These are phyloP conservation scores for Hirudinaria manillensis DNA, from an alignment of 2,888 invertebrate species.

Conservation along the genomic window DNA sequence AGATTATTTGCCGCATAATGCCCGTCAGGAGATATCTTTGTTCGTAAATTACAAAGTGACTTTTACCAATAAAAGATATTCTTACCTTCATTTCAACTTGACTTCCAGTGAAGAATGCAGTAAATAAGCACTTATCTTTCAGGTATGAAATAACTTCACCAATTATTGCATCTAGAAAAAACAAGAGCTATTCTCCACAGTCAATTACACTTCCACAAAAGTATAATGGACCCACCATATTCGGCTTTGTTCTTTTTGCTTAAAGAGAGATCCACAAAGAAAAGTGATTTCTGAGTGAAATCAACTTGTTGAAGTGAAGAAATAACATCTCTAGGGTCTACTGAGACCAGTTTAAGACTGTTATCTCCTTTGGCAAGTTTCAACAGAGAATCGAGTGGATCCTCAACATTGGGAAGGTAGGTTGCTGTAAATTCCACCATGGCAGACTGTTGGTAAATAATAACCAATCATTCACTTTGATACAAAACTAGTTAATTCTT, in stretches of 20 bases:
- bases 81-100: conserved; percentile 26
- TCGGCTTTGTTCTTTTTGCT: neutral
- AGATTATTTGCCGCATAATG: too few species aligned
- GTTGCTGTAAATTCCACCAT: conserved; percentile 23
- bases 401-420: conserved; percentile 21
- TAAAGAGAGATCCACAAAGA: conserved; percentile 16
- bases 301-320: neutral
- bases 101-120: conserved; percentile 35
- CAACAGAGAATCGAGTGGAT: conserved; percentile 6
- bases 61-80: neutral
- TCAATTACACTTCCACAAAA: neutral
- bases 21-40: neutral
- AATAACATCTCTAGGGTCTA: neutral
- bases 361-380: neutral
- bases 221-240: conserved; percentile 4
- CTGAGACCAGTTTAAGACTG: neutral
- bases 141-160: conserved; percentile 31
- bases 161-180: conserved; percentile 34
- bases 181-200: neutral
- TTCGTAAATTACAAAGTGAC: neutral
- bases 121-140: conserved; percentile 31
- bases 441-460: neutral
- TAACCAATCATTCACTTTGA: neutral
- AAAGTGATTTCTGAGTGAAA: neutral
- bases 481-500: too few species aligned